phyloP scores from a whole-genome alignment of 2,888 invertebrate species.

The Chalcis sispes region DNA sequence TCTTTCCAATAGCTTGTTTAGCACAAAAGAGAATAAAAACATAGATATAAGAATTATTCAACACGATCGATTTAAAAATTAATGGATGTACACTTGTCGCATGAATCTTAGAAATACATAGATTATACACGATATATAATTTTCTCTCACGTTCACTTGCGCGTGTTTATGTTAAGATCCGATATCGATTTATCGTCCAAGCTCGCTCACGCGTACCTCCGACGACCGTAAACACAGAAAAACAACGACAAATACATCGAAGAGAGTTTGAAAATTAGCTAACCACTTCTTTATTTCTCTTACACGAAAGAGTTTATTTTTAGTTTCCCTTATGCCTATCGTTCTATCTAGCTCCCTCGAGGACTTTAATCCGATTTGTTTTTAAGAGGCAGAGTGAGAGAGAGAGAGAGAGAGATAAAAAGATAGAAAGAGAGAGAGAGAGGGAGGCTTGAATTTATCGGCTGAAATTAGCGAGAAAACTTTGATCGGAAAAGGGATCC shows the following conservation, averaged over 20 bases:
- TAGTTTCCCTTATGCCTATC: background rate
- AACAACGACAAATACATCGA: background rate
- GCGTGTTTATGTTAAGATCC: no score
- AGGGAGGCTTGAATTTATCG: conserved; percentile 27
- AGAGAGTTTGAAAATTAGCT: background rate
- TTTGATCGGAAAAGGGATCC: background rate
- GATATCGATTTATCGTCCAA: conserved; percentile 35
- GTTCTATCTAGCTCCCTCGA: background rate
- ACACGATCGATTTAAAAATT: no score
- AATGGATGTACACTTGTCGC: no score
- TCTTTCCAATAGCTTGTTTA: conserved; percentile 9
- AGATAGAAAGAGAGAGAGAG: background rate
- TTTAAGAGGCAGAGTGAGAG: no score
- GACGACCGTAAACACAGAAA: conserved; percentile 11
- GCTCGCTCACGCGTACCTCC: conserved; percentile 10
- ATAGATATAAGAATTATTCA: no score
- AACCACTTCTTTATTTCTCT: no score
- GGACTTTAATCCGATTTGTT: conserved; percentile 32
- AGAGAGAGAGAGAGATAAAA: no score
- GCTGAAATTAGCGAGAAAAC: conserved; percentile 40
- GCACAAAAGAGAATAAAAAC: no score
- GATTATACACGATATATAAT: no score
- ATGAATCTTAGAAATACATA: no score
- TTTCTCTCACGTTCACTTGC: no score
- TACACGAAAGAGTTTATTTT: background rate